Conservation (phyloP, 2,888 invertebrate species). For the Amblyjoppa fuscipennis region DNA sequence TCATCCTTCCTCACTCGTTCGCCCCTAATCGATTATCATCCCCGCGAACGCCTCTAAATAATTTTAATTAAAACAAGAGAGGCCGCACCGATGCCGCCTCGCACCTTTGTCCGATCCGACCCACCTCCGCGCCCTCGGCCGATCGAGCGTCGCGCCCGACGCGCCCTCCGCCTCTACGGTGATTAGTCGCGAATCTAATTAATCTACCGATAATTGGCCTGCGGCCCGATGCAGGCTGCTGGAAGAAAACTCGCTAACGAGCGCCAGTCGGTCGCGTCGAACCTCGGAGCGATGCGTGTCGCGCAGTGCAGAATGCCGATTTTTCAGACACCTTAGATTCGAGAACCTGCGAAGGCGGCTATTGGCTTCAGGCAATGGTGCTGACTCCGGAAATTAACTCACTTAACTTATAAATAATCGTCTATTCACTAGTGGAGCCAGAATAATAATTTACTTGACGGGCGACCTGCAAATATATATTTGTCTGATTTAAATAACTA, state of each 20-base stretch:
- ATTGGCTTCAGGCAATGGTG: no score
- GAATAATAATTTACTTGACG: no score
- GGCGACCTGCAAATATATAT: no score
- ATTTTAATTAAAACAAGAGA: constrained; percentile 81
- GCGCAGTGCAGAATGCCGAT: no score
- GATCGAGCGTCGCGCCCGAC: constrained; percentile 1
- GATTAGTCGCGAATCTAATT: constrained; percentile 43
- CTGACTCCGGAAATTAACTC: no score
- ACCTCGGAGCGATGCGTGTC: no score
- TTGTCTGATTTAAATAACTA: no score
- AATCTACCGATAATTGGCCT: constrained; percentile 39
- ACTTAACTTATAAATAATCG: no score
- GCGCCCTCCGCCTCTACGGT: neutral
- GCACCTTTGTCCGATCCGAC: neutral
- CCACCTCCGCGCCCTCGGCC: neutral
- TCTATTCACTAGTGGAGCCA: no score
- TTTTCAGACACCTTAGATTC: no score
- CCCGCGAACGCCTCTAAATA: constrained; percentile 77
- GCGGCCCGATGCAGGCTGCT: neutral
- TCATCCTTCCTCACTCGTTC: constrained; percentile 78
- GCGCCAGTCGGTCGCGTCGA: neutral
- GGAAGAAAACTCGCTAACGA: constrained; percentile 19
- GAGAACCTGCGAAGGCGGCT: no score
- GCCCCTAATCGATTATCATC: constrained; percentile 80
- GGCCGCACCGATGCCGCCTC: constrained; percentile 13